These are phyloP conservation scores for Amphimedon queenslandica DNA, from an alignment of 37 sponge, comb jelly and placozoan species.

Conservation along the genomic window DNA sequence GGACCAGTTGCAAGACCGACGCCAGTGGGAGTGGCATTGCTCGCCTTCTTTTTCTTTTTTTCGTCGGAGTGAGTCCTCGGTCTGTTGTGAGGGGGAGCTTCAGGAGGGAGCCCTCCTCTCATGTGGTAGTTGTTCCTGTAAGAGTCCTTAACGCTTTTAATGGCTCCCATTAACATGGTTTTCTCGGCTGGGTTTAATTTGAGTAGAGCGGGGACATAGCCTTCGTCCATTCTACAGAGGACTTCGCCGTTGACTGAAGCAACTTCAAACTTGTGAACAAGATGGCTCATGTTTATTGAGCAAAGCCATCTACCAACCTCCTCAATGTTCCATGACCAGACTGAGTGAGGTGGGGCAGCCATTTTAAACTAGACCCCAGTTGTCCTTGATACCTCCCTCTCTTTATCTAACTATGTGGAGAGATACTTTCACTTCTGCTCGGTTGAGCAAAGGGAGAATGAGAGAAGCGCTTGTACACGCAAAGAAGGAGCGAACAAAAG, in stretches of 20 bases:
- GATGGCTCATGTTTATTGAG: conserved; percentile 27
- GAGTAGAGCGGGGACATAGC: conserved; percentile 12
- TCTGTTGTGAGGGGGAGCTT: no score
- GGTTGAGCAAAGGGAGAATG: no score
- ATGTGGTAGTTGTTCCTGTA: neutral
- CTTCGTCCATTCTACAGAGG: conserved; percentile 20
- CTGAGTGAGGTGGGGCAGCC: no score
- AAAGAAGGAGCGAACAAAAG: no score
- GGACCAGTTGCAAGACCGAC: neutral
- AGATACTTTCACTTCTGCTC: no score
- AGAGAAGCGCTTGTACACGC: no score
- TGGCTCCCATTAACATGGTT: conserved; percentile 32
- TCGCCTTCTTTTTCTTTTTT: neutral
- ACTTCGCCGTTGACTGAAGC: conserved; percentile 13
- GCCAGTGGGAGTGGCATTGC: neutral
- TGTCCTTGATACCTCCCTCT: no score
- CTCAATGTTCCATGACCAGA: neutral
- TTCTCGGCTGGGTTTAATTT: conserved; percentile 47
- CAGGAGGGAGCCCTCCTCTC: no score
- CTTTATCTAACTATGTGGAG: no score
- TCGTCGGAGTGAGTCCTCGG: neutral
- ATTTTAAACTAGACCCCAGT: no score
- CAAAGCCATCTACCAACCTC: conserved; percentile 51
- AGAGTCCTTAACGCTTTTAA: conserved; percentile 3
- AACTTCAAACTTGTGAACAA: conserved; percentile 45